These are phyloP conservation scores for Calosoma granatense DNA, from an alignment of 1,140 invertebrate species.

Conservation along the genomic window DNA sequence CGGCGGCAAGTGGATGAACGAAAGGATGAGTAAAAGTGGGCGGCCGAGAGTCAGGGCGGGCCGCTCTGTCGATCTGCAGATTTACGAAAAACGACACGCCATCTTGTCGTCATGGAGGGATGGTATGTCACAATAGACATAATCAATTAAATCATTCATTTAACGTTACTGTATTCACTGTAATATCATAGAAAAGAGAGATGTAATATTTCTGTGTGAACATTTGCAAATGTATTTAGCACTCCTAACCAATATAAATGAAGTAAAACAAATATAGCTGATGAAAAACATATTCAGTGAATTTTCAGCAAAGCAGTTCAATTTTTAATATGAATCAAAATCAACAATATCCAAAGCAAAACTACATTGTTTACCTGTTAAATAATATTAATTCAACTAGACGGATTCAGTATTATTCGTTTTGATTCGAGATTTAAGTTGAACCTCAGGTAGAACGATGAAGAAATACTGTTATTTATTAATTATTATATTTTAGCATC, in stretches of 20 bases:
- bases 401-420: no score
- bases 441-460: no score
- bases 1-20: no score
- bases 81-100: constrained; percentile 31
- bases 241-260: background rate
- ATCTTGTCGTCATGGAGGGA: constrained; percentile 29
- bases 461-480: no score
- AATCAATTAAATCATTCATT: background rate
- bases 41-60: constrained; percentile 23
- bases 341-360: no score
- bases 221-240: background rate
- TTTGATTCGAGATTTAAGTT: no score
- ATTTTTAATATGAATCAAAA: no score
- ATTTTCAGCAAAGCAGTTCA: no score
- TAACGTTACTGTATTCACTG: background rate
- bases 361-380: no score
- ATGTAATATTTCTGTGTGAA: background rate
- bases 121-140: constrained; percentile 25
- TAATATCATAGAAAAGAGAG: background rate
- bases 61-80: constrained; percentile 25
- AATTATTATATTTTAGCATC: no score
- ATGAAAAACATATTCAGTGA: no score
- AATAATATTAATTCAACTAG: no score
- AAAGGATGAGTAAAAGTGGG: constrained; percentile 10
- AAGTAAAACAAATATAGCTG: constrained; percentile 10